A percentile compares a stretch with the other conserved stretches of the same genome.
Evolutionary conservation across 2,888 invertebrate genomes (phyloP).

Genomic region (Eristalinus sepulchralis): DNA sequence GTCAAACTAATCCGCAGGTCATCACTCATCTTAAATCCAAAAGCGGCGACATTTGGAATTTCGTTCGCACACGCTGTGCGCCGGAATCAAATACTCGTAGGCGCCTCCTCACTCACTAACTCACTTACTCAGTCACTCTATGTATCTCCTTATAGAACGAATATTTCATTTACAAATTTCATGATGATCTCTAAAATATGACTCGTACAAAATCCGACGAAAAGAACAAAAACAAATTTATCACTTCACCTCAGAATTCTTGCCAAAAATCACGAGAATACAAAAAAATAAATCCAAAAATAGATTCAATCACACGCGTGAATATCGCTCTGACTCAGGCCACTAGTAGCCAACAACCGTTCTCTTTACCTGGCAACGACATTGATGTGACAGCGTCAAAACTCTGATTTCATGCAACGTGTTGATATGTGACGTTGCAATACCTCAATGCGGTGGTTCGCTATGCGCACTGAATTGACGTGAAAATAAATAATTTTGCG

Average conservation of each 20-base stretch:
- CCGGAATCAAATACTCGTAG: background rate
- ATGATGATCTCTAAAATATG: slow-evolving; percentile 7
- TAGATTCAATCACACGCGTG: slow-evolving; percentile 23
- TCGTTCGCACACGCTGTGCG: background rate
- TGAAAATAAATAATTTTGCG: background rate
- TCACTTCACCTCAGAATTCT: slow-evolving; percentile 17
- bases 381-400: slow-evolving; percentile 8
- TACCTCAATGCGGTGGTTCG: background rate
- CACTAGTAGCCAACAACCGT: too few species aligned
- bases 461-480: background rate
- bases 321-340: slow-evolving; percentile 24
- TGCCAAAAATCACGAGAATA: slow-evolving; percentile 20
- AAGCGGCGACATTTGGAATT: background rate
- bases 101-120: background rate
- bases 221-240: background rate
- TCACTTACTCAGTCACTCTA: background rate
- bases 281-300: slow-evolving; percentile 17
- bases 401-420: background rate
- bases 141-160: background rate
- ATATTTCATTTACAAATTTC: background rate
- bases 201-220: background rate
- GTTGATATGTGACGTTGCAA: background rate
- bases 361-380: slow-evolving; percentile 20
- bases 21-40: background rate
- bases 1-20: slow-evolving; percentile 29